A percentile compares a stretch with the other conserved stretches of the same genome.
These are phyloP conservation scores for Chironomus striatipennis DNA, from an alignment of 1,140 invertebrate species.

Conservation along the genomic window DNA sequence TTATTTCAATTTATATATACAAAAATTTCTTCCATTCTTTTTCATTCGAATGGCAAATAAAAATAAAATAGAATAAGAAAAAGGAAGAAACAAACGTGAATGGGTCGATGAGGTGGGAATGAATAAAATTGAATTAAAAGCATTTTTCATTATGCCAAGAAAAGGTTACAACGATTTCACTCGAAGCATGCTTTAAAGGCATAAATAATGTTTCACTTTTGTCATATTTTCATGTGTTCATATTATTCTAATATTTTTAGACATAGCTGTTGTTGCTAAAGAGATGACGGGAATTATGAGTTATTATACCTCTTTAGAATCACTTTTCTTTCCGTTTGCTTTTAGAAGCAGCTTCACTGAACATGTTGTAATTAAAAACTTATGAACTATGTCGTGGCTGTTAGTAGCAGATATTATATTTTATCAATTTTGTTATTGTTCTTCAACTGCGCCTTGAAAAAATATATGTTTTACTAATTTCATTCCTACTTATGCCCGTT, in stretches of 20 bases:
- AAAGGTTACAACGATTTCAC: neutral
- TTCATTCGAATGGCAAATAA: neutral
- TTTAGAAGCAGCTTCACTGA: neutral
- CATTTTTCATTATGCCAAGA: neutral
- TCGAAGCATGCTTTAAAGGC: neutral
- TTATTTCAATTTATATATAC: neutral
- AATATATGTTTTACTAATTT: too few species aligned
- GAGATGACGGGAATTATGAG: neutral
- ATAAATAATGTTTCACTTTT: constrained; percentile 14
- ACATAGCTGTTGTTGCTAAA: neutral
- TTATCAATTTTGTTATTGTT: too few species aligned
- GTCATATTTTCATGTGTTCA: neutral
- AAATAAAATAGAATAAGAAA: neutral
- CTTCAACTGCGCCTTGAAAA: too few species aligned
- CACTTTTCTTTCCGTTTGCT: neutral
- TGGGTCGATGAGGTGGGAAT: neutral
- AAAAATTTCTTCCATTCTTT: neutral
- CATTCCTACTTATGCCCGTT: too few species aligned
- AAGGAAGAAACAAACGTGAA: too few species aligned
- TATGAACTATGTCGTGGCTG: too few species aligned
- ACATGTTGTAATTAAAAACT: too few species aligned
- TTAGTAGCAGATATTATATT: too few species aligned
- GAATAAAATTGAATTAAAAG: constrained; percentile 8
- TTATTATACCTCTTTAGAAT: neutral
- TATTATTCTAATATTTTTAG: neutral